Evolutionary conservation across 2,888 invertebrate species (phyloP).

Genomic region (Sesamia inferens): DNA sequence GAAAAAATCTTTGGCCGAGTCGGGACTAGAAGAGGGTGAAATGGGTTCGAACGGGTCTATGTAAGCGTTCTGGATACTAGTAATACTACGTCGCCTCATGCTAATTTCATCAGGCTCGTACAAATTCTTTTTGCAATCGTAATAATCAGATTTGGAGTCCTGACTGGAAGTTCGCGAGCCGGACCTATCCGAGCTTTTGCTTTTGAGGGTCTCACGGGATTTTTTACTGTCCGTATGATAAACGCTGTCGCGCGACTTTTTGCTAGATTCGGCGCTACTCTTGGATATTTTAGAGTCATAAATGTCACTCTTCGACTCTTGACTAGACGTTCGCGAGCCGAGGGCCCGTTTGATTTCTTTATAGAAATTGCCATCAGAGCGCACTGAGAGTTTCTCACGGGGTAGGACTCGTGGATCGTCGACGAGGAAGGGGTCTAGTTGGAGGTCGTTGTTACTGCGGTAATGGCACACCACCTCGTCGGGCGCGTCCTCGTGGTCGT

Average conservation of each 20-base stretch:
- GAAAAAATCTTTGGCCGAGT: conserved; percentile 91
- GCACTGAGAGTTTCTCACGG: conserved; percentile 92
- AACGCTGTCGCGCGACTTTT: conserved; percentile 91
- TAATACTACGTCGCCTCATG: conserved; percentile 78
- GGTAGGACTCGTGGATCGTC: conserved; percentile 94
- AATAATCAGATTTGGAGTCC: conserved; percentile 93
- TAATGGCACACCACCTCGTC: conserved; percentile 91
- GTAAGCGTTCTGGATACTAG: conserved; percentile 82
- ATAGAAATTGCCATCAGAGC: conserved; percentile 93
- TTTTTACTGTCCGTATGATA: conserved; percentile 92
- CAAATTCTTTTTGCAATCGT: conserved; percentile 90
- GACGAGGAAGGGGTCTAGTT: conserved; percentile 94
- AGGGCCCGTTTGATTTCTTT: conserved; percentile 92
- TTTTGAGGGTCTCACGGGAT: conserved; percentile 91
- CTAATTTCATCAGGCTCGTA: conserved; percentile 83
- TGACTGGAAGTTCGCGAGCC: conserved; percentile 92
- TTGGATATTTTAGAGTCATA: conserved; percentile 92
- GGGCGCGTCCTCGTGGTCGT: conserved; percentile 89
- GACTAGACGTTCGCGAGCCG: conserved; percentile 92
- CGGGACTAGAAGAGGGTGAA: conserved; percentile 92
- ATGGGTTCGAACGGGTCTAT: conserved; percentile 85
- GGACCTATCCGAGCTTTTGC: conserved; percentile 91
- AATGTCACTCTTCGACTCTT: conserved; percentile 92
- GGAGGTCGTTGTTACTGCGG: conserved; percentile 92
- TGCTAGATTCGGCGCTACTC: conserved; percentile 91